Evolutionary conservation across 2,888 invertebrate genomes (phyloP).

Genomic region (Lycia hirtaria): DNA sequence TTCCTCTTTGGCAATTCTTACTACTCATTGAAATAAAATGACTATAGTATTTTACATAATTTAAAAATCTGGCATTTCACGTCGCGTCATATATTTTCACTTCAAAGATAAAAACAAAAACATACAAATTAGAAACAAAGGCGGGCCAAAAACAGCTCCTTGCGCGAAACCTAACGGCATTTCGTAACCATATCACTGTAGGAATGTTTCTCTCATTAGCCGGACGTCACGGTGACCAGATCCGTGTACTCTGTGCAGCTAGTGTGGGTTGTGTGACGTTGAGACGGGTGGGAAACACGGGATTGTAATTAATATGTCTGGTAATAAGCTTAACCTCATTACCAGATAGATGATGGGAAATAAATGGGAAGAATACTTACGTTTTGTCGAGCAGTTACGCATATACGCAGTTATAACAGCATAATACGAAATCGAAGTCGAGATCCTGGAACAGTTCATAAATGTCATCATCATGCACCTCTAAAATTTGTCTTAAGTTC

Average conservation of each 20-base stretch:
- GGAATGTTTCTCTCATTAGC: constrained; percentile 43
- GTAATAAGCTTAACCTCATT: constrained; percentile 17
- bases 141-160: constrained; percentile 31
- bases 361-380: not conserved
- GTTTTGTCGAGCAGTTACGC: not conserved
- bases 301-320: constrained; percentile 30
- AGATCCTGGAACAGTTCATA: too few relatives aligned
- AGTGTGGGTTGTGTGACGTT: constrained; percentile 29
- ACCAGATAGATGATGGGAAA: too few relatives aligned
- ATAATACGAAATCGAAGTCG: too few relatives aligned
- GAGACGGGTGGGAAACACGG: constrained; percentile 35
- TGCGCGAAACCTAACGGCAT: constrained; percentile 32
- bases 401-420: too few relatives aligned
- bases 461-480: too few relatives aligned
- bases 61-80: too few relatives aligned
- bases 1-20: too few relatives aligned
- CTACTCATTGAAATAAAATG: too few relatives aligned
- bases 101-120: too few relatives aligned
- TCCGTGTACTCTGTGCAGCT: constrained; percentile 26
- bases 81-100: too few relatives aligned
- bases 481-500: too few relatives aligned
- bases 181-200: constrained; percentile 32
- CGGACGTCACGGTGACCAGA: constrained; percentile 46
- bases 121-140: constrained; percentile 18
- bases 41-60: too few relatives aligned